Percentiles rank a stretch among this genome's conserved stretches.
Conservation (phyloP, 2,797 vertebrate genomes). For the Micromesistius poutassou region DNA sequence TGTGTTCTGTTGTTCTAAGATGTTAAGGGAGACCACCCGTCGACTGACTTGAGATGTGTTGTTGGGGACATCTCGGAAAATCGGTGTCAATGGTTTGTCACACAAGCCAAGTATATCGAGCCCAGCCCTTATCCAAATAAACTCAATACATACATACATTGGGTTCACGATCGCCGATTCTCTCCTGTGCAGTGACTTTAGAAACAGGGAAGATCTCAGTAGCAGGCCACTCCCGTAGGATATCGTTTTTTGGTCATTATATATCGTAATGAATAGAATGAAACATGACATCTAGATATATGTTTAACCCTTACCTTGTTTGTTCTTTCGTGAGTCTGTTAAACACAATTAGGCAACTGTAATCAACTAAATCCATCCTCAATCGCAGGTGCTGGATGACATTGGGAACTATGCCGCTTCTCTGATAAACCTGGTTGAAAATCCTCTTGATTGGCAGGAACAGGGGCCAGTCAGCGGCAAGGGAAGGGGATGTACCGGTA, state of each 20-base stretch:
- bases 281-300: not conserved
- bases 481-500: not conserved
- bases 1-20: not conserved
- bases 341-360: not conserved
- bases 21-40: not conserved
- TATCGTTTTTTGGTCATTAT: not conserved
- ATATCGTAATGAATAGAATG: not conserved
- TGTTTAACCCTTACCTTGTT: not conserved
- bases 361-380: not conserved
- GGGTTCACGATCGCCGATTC: not conserved
- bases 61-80: not conserved
- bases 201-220: not conserved
- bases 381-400: not conserved
- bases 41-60: not conserved
- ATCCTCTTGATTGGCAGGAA: not conserved
- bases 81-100: not conserved
- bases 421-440: not conserved
- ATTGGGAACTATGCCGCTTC: not conserved
- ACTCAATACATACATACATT: not conserved
- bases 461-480: not conserved
- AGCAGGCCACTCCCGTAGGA: not conserved
- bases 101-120: not conserved
- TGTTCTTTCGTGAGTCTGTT: not conserved
- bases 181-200: not conserved
- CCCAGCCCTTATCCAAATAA: too few species aligned